A percentile compares a stretch with the other conserved stretches of the same genome.
Conservation (phyloP, 2,797 vertebrate species). For the Ciconia nigra region DNA sequence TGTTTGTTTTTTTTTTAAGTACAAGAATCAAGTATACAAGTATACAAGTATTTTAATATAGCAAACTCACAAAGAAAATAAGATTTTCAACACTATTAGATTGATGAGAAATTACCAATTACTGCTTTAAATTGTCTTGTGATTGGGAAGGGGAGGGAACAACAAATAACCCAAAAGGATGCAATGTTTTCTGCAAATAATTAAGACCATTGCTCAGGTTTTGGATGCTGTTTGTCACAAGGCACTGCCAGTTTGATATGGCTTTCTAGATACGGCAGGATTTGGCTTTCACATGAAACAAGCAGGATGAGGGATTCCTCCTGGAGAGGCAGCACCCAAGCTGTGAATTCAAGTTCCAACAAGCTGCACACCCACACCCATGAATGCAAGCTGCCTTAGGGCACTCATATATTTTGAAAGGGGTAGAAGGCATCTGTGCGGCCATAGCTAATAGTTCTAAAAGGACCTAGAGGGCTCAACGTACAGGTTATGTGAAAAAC, state of each 20-base stretch:
- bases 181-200: neutral
- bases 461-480: neutral
- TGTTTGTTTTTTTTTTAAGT: neutral
- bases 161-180: neutral
- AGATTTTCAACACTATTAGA: neutral
- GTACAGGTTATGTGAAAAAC: neutral
- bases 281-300: neutral
- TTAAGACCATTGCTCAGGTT: neutral
- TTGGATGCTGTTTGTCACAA: neutral
- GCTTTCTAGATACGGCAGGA: neutral
- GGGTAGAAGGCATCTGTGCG: neutral
- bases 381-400: neutral
- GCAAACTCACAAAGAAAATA: neutral
- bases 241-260: neutral
- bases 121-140: neutral
- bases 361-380: neutral
- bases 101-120: neutral
- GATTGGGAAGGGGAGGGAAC: neutral
- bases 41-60: neutral
- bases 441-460: neutral
- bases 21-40: neutral
- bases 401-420: neutral
- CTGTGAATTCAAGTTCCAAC: neutral
- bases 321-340: neutral
- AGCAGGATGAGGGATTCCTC: neutral